Percentiles rank a stretch among this genome's conserved stretches.
Evolutionary conservation across 2,113 vertebrate species (phyloP).

Genomic region (Melanostigma gelatinosum): DNA sequence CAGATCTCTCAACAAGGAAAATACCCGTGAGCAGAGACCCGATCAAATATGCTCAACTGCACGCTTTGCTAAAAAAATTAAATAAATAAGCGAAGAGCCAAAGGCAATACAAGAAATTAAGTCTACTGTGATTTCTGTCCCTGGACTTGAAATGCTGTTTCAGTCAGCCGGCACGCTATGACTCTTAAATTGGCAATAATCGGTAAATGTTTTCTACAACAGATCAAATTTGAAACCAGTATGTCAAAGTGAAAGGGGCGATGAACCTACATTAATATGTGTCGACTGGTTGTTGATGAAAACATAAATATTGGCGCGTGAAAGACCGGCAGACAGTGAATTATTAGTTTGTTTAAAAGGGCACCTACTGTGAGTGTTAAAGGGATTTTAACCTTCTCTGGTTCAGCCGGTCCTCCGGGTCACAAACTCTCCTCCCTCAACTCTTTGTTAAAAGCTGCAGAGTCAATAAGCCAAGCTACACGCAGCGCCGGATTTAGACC

Average conservation of each 20-base stretch:
- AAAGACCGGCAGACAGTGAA: background rate
- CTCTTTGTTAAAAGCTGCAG: slow-evolving; percentile 10
- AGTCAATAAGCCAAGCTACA: background rate
- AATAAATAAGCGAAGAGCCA: background rate
- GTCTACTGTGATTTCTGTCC: background rate
- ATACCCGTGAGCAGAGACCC: background rate
- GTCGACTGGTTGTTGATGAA: background rate
- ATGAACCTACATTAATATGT: background rate
- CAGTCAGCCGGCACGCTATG: background rate
- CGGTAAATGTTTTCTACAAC: background rate
- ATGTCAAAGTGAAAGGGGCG: background rate
- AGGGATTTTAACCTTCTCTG: background rate
- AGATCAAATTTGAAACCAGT: background rate
- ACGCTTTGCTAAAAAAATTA: background rate
- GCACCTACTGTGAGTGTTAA: background rate
- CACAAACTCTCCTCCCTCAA: slow-evolving; percentile 1
- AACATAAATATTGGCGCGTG: background rate
- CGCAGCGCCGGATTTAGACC: slow-evolving; percentile 22
- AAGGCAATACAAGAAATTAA: background rate
- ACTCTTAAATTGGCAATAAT: background rate
- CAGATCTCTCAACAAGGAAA: background rate
- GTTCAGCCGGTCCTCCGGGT: background rate
- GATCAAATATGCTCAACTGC: slow-evolving; percentile 1
- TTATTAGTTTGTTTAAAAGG: background rate
- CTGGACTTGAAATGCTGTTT: background rate